Evolutionary conservation across 1,140 invertebrate genomes (phyloP).

Genomic region (Oedothorax gibbosus): DNA sequence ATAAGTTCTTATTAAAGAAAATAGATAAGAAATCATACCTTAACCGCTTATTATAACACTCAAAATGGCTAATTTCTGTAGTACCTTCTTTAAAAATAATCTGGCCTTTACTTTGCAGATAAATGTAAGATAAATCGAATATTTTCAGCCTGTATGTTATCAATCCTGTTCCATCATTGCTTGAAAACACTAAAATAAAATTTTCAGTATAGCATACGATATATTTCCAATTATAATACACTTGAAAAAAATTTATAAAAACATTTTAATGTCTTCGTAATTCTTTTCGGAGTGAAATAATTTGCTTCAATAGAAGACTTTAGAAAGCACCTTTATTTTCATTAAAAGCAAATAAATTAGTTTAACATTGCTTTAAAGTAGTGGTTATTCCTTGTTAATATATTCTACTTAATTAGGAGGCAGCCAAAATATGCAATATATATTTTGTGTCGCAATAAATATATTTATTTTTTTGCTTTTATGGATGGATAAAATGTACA

Average conservation of each 20-base stretch:
- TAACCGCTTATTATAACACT: constrained; percentile 85
- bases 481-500: too few relatives aligned
- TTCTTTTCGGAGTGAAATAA: not conserved
- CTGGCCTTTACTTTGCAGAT: constrained; percentile 81
- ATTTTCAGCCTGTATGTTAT: constrained; percentile 84
- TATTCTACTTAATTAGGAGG: too few relatives aligned
- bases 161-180: constrained; percentile 78
- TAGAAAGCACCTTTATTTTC: too few relatives aligned
- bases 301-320: too few relatives aligned
- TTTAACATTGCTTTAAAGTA: too few relatives aligned
- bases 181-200: constrained; percentile 80
- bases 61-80: constrained; percentile 82
- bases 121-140: constrained; percentile 82
- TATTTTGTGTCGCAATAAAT: too few relatives aligned
- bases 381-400: too few relatives aligned
- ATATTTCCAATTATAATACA: not conserved
- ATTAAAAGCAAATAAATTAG: too few relatives aligned
- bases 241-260: not conserved
- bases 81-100: constrained; percentile 80
- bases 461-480: too few relatives aligned
- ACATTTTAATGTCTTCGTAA: too few relatives aligned
- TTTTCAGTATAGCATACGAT: not conserved
- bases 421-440: too few relatives aligned
- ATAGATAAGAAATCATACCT: constrained; percentile 69
- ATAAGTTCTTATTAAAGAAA: not conserved